Percentiles rank a stretch among this genome's conserved stretches.
These are phyloP conservation scores for Paradoxurus hermaphroditus DNA, from an alignment of 2,113 vertebrate genomes.

Conservation along the genomic window DNA sequence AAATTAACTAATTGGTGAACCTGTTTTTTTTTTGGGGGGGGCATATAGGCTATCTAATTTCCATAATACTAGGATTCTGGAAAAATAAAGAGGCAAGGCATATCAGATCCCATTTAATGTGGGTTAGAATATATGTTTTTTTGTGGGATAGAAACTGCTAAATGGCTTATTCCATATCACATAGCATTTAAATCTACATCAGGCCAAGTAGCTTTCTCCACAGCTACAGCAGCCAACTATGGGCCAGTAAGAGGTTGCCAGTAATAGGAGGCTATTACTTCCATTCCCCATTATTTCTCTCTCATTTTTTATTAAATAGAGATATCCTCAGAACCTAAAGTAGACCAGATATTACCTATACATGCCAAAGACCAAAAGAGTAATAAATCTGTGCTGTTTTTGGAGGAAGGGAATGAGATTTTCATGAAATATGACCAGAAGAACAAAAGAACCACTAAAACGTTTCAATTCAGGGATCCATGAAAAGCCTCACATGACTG, in stretches of 20 bases:
- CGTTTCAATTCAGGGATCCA: background rate
- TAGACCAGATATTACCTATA: background rate
- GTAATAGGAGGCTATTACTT: background rate
- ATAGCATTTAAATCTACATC: background rate
- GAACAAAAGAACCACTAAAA: background rate
- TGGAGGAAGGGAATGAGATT: background rate
- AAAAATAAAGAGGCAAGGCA: background rate
- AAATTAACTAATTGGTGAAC: background rate
- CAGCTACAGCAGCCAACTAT: background rate
- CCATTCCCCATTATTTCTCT: background rate
- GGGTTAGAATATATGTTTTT: background rate
- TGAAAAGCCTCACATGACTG: background rate
- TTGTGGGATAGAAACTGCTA: background rate
- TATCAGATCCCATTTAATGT: background rate
- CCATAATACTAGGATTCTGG: background rate
- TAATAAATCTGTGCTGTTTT: background rate
- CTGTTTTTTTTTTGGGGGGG: background rate
- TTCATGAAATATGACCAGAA: slow-evolving; percentile 6
- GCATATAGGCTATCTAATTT: background rate
- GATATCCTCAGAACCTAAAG: background rate
- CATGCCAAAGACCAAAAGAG: background rate
- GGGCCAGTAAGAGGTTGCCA: background rate
- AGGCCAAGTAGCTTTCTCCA: background rate
- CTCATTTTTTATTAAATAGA: slow-evolving; percentile 3
- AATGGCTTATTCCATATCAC: background rate